A percentile compares a stretch with the other conserved stretches of the same genome.
phyloP scores from a whole-genome alignment of 2,888 invertebrate genomes.

The Antheraea yamamai region DNA sequence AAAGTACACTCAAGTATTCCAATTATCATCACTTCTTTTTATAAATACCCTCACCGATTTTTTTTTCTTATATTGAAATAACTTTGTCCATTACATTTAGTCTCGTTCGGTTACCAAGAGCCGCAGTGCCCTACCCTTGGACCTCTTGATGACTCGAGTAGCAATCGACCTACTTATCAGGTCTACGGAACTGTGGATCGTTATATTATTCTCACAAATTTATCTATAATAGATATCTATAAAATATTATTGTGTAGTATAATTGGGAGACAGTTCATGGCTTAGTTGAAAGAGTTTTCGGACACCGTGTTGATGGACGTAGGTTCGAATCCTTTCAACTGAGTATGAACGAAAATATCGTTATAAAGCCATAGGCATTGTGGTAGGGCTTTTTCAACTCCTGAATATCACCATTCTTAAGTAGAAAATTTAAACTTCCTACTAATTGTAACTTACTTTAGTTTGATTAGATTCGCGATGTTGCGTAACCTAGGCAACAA shows the following conservation, averaged over 20 bases:
- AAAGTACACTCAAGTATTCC: neutral
- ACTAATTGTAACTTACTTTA: too few species aligned
- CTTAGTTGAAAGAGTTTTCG: too few species aligned
- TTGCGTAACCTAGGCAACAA: too few species aligned
- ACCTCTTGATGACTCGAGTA: conserved; percentile 1
- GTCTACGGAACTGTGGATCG: neutral
- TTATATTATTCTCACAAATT: conserved; percentile 1
- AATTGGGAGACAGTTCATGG: neutral
- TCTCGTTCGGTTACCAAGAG: neutral
- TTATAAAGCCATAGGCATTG: too few species aligned
- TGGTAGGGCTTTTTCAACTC: too few species aligned
- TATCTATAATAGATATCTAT: neutral
- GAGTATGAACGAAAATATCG: too few species aligned
- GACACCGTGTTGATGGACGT: too few species aligned
- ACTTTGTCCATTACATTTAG: conserved; percentile 1
- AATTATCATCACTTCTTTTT: neutral
- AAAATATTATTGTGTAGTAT: neutral
- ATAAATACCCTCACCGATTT: neutral
- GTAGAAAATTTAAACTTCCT: too few species aligned
- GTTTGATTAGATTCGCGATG: too few species aligned
- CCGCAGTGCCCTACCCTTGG: neutral
- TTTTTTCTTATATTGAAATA: neutral
- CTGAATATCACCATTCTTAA: too few species aligned
- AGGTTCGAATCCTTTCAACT: too few species aligned
- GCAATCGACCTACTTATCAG: conserved; percentile 9